Evolutionary conservation across 2,888 invertebrate genomes (phyloP).

Genomic region (Drosophila kuntzei): DNA sequence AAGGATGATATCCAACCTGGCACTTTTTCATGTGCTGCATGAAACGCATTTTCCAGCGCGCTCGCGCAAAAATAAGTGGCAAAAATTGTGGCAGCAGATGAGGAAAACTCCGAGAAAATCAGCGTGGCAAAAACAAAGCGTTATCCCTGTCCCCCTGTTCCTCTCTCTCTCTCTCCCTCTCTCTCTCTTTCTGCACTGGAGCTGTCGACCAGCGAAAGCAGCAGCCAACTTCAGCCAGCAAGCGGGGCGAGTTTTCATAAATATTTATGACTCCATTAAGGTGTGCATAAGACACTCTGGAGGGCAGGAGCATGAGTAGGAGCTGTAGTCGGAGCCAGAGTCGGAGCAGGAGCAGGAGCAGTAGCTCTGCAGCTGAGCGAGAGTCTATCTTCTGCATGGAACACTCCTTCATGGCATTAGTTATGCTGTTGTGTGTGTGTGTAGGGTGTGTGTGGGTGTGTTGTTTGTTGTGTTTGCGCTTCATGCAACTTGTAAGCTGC

Average conservation of each 20-base stretch:
- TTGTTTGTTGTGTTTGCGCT: conserved; percentile 44
- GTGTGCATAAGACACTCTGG: conserved; percentile 82
- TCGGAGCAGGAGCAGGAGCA: conserved; percentile 24
- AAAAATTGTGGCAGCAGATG: conserved; percentile 49
- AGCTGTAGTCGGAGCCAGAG: conserved; percentile 1
- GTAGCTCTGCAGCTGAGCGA: conserved; percentile 7
- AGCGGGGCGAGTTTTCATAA: conserved; percentile 82
- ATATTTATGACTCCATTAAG: conserved; percentile 85
- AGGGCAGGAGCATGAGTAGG: conserved; percentile 43
- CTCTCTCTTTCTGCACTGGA: background rate
- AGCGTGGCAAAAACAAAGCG: conserved; percentile 60
- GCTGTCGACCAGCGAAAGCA: conserved; percentile 21
- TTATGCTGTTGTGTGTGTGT: conserved; percentile 39
- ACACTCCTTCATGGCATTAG: conserved; percentile 10
- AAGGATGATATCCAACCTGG: conserved; percentile 25
- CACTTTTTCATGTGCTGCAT: conserved; percentile 8
- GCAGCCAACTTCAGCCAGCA: conserved; percentile 45
- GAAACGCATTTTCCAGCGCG: conserved; percentile 47
- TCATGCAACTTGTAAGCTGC: conserved; percentile 63
- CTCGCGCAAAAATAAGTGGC: conserved; percentile 70
- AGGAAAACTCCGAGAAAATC: conserved; percentile 49
- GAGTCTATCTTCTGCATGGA: conserved; percentile 42
- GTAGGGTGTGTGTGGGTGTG: conserved; percentile 8
- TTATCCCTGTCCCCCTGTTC: background rate
- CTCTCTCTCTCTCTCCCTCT: background rate